These are phyloP conservation scores for Eonycteris spelaea DNA, from an alignment of 2,113 vertebrate genomes.

Conservation along the genomic window DNA sequence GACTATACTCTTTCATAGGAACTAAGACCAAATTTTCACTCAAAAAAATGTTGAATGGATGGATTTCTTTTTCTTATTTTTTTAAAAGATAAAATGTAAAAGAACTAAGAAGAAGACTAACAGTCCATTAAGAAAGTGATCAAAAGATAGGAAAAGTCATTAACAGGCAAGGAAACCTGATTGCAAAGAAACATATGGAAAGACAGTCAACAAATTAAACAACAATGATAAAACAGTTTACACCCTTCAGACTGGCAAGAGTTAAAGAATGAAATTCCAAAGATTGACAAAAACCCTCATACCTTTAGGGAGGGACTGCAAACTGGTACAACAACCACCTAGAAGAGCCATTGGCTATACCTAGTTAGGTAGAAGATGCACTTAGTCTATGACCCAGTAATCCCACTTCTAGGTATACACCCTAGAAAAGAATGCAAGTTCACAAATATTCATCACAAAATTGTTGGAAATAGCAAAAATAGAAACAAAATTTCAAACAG, in stretches of 20 bases:
- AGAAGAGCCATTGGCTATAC: not conserved
- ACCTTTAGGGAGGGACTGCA: not conserved
- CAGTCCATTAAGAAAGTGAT: not conserved
- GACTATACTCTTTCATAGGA: not conserved
- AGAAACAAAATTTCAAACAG: not conserved
- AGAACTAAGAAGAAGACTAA: conserved; percentile 18
- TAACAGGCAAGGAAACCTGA: not conserved
- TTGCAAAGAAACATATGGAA: not conserved
- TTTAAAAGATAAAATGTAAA: not conserved
- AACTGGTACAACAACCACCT: not conserved
- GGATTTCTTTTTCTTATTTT: not conserved
- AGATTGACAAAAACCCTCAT: not conserved
- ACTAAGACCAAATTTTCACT: not conserved
- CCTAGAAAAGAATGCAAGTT: not conserved
- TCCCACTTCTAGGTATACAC: not conserved
- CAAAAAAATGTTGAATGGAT: not conserved
- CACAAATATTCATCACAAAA: not conserved
- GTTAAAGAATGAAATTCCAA: not conserved
- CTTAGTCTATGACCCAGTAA: not conserved
- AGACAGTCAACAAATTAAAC: not conserved
- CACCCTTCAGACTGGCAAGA: not conserved
- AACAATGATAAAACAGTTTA: not conserved
- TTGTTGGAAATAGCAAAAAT: not conserved
- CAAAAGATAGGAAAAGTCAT: not conserved
- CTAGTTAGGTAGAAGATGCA: not conserved